Evolutionary conservation across 2,113 vertebrate genomes (phyloP).

Genomic region (Ramphastos sulfuratus): DNA sequence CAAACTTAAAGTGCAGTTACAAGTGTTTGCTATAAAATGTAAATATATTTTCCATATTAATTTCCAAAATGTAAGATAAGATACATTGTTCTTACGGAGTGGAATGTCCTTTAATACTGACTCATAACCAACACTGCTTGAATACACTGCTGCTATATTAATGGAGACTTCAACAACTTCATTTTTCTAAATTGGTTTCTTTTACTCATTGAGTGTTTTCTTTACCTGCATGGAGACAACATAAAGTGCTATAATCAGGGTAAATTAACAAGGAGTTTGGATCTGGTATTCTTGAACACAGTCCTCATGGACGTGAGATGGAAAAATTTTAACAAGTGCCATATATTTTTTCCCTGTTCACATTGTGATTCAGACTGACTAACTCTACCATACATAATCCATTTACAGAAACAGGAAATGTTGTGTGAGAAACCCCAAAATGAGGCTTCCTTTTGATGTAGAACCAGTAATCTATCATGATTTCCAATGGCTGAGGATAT

Average conservation of each 20-base stretch:
- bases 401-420: neutral
- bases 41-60: neutral
- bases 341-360: neutral
- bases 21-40: neutral
- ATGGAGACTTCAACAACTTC: neutral
- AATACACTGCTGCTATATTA: neutral
- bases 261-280: neutral
- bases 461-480: neutral
- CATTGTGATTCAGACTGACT: neutral
- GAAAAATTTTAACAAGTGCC: neutral
- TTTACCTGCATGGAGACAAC: neutral
- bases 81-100: neutral
- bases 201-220: neutral
- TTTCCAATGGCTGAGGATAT: neutral
- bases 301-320: neutral
- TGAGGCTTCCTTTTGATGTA: neutral
- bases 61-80: neutral
- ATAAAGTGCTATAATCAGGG: neutral
- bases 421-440: neutral
- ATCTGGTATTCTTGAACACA: neutral
- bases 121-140: neutral
- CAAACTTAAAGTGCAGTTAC: neutral
- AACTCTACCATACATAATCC: neutral
- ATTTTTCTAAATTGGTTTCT: neutral
- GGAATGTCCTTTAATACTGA: neutral